Evolutionary conservation across 2,113 vertebrate species (phyloP).

Genomic region (Myiozetetes cayanensis): DNA sequence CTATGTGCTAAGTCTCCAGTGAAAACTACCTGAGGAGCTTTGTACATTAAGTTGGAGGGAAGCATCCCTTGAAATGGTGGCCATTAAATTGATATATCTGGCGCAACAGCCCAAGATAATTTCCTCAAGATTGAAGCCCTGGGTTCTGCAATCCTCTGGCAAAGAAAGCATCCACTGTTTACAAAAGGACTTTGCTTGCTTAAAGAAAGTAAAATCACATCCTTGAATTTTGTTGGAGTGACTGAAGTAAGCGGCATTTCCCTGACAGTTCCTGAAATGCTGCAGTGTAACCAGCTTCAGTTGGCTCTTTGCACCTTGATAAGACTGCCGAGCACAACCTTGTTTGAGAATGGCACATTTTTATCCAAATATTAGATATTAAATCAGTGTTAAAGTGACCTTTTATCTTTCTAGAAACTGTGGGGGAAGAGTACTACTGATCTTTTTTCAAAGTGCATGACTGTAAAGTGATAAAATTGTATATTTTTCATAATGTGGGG

Average conservation of each 20-base stretch:
- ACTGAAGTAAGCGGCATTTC: neutral
- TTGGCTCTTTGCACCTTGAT: constrained; percentile 6
- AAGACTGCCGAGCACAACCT: constrained; percentile 63
- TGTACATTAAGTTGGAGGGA: neutral
- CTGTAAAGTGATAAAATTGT: constrained; percentile 73
- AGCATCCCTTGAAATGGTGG: neutral
- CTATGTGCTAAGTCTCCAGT: neutral
- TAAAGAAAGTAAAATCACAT: neutral
- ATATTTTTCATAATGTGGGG: constrained; percentile 75
- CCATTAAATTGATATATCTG: neutral
- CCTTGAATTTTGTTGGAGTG: neutral
- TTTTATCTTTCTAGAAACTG: constrained; percentile 75
- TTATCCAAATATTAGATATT: constrained; percentile 65
- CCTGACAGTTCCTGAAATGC: neutral
- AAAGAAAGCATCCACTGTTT: neutral
- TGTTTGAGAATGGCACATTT: constrained; percentile 59
- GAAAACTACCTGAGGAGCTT: neutral
- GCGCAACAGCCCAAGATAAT: neutral
- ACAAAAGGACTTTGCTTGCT: neutral
- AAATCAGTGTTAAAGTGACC: constrained; percentile 80
- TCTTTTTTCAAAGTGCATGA: constrained; percentile 72
- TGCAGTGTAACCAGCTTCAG: neutral
- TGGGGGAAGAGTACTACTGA: constrained; percentile 75
- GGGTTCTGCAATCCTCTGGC: neutral
- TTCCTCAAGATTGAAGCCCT: neutral